Conservation (phyloP, 35 echinoderm and acorn worm genomes). For the Chiridota heheva region DNA sequence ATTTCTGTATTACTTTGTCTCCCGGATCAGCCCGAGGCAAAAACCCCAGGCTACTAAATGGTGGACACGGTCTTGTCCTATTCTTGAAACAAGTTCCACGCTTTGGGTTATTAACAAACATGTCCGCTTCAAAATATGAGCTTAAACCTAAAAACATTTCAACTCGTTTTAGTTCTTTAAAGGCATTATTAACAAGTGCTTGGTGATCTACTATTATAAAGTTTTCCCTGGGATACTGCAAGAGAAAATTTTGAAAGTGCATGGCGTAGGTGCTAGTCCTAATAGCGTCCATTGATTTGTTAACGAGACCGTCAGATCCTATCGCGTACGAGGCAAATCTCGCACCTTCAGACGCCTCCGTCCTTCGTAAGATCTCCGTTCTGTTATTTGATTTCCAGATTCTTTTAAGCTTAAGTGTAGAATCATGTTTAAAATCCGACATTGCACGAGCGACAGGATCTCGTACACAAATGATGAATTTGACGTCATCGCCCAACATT, state of each 20-base stretch:
- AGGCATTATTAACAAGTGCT: constrained; percentile 11
- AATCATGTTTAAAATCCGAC: constrained; percentile 64
- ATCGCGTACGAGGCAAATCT: neutral
- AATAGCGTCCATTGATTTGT: constrained; percentile 1
- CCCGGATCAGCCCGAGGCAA: constrained; percentile 3
- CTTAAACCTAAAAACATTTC: constrained; percentile 24
- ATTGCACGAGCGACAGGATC: constrained; percentile 50
- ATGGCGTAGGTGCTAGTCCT: constrained; percentile 36
- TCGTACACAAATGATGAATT: constrained; percentile 54
- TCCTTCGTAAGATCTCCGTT: neutral
- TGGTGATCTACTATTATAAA: constrained; percentile 44
- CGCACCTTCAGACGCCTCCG: constrained; percentile 3
- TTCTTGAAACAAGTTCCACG: constrained; percentile 33
- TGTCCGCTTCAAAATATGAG: constrained; percentile 10
- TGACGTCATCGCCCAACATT: constrained; percentile 28
- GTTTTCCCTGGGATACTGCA: neutral
- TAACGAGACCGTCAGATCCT: constrained; percentile 17
- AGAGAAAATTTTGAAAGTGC: constrained; percentile 52
- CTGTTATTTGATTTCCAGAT: neutral
- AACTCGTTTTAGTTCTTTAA: constrained; percentile 27
- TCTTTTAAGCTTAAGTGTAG: neutral
- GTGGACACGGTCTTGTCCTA: constrained; percentile 13
- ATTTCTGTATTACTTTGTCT: neutral
- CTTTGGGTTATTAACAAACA: constrained; percentile 9
- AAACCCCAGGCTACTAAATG: constrained; percentile 32